These are phyloP conservation scores for Dendrocincla fuliginosa DNA, from an alignment of 2,797 vertebrate genomes.

Conservation along the genomic window DNA sequence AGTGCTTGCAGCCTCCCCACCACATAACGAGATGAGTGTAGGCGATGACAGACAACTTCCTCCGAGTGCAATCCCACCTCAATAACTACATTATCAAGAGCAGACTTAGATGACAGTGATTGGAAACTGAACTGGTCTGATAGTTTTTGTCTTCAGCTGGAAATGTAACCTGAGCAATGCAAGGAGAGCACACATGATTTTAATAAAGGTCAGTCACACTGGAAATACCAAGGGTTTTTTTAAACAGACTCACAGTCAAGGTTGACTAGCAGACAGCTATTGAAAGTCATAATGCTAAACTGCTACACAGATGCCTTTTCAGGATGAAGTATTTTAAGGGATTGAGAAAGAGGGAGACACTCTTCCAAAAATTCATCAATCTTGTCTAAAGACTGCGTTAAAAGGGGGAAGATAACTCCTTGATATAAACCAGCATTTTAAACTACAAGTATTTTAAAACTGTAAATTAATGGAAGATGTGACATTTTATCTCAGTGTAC, in stretches of 20 bases:
- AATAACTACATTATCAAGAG: conserved; percentile 38
- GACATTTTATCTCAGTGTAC: background rate
- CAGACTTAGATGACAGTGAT: conserved; percentile 35
- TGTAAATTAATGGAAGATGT: background rate
- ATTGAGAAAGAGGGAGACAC: background rate
- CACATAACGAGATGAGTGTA: background rate
- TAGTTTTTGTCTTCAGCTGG: background rate
- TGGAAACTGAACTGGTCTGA: background rate
- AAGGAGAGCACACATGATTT: background rate
- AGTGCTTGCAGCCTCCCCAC: background rate
- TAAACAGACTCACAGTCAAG: background rate
- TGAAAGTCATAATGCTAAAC: background rate
- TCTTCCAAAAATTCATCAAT: background rate
- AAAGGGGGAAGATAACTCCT: background rate
- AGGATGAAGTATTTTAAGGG: background rate
- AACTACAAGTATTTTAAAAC: background rate
- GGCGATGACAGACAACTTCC: conserved; percentile 52
- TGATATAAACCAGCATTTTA: background rate
- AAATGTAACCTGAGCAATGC: conserved; percentile 18
- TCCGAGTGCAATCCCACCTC: background rate
- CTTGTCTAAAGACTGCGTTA: background rate
- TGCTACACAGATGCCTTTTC: background rate
- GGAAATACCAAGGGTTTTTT: background rate
- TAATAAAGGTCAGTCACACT: background rate
- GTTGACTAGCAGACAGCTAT: conserved; percentile 16